Percentiles rank a stretch among this genome's conserved stretches.
These are phyloP conservation scores for Synanthedon vespiformis DNA, from an alignment of 2,888 invertebrate genomes.

Conservation along the genomic window DNA sequence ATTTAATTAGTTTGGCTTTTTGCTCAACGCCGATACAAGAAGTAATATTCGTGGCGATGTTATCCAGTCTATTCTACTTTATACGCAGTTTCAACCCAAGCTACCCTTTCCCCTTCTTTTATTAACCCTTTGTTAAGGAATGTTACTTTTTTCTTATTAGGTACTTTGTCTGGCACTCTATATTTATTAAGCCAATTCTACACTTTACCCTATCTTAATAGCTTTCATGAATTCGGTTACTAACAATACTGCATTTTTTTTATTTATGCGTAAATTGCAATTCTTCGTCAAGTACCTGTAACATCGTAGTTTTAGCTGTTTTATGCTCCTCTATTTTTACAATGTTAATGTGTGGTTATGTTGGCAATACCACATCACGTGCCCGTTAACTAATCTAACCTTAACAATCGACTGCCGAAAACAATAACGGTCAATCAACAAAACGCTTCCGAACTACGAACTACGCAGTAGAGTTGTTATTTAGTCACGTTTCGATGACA, in stretches of 20 bases:
- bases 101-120: not conserved
- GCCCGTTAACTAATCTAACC: not conserved
- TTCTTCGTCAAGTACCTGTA: too few species aligned
- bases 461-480: slow-evolving; percentile 21
- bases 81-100: not conserved
- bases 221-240: not conserved
- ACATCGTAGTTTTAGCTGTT: too few species aligned
- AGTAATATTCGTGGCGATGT: not conserved
- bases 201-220: not conserved
- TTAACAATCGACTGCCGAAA: not conserved
- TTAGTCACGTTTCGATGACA: slow-evolving; percentile 20
- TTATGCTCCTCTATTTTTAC: too few species aligned
- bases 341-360: too few species aligned
- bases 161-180: not conserved
- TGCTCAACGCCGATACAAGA: not conserved
- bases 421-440: not conserved
- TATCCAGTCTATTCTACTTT: not conserved
- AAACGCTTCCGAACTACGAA: slow-evolving; percentile 13
- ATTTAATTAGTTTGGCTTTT: not conserved
- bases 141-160: not conserved
- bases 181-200: not conserved
- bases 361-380: not conserved
- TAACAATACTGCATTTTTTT: too few species aligned
- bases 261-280: too few species aligned
- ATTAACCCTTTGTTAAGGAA: not conserved